Evolutionary conservation across 2,797 vertebrate genomes (phyloP).

Genomic region (Sebastes cheni): DNA sequence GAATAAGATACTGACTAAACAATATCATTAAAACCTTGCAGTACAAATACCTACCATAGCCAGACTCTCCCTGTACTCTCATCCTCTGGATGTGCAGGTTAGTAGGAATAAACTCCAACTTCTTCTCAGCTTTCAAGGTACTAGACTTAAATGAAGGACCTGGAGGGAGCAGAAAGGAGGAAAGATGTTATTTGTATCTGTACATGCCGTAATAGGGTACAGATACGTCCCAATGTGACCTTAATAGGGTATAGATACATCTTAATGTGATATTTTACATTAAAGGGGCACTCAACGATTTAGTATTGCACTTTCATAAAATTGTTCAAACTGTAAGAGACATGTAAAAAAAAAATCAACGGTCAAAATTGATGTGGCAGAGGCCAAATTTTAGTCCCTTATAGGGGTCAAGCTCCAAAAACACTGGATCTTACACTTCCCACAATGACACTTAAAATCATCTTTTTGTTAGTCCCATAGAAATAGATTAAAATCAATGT

Average conservation of each 20-base stretch:
- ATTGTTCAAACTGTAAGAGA: background rate
- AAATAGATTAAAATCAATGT: no score
- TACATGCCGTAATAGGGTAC: background rate
- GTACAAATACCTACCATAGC: constrained; percentile 84
- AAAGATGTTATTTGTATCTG: background rate
- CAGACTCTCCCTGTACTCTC: constrained; percentile 95
- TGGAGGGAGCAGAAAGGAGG: constrained; percentile 50
- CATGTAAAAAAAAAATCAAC: background rate
- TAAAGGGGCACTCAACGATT: background rate
- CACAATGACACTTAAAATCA: background rate
- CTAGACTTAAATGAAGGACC: constrained; percentile 99
- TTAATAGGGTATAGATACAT: background rate
- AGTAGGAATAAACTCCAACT: constrained; percentile 96
- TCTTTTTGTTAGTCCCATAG: no score
- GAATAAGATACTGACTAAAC: background rate
- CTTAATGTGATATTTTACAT: background rate
- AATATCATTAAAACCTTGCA: background rate
- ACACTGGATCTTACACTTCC: background rate
- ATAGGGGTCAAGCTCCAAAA: background rate
- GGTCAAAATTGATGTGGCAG: background rate
- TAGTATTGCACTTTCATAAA: background rate
- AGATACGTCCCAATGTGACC: background rate
- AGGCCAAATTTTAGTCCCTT: background rate
- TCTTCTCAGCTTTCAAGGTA: constrained; percentile 95
- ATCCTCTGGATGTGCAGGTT: constrained; percentile 98